Base-by-base conservation (phyloP, 2,888 invertebrate species). In the Drosophila mettleri region DNA sequence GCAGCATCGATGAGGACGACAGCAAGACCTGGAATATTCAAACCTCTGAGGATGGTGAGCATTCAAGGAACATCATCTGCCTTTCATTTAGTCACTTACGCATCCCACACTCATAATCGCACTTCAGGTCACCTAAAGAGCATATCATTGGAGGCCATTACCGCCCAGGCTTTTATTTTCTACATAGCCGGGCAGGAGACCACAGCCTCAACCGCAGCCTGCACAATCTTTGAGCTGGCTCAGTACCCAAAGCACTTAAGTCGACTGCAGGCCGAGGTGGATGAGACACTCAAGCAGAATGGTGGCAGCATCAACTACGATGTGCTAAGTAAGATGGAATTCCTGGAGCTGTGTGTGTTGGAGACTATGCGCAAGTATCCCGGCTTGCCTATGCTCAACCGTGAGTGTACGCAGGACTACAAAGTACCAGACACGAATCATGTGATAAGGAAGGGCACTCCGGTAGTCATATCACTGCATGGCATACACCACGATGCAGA, bases 181-280 rank as follows among this genome's bases (percentile, higher is more conserved):
- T 92, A 92, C 55, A 67, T 92, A 4, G 93, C 93, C 27, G 93
- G 93, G 0, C 92, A 91, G 39, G 93, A 93, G 74, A 92, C 93
- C 0, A 91, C 93, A 0, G 91, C 92, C 0, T 88, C 92, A 0
- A 89, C 92, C 0, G 80, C 92, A 2, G 86, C 92, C 18, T 92
- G 90, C 43, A 89, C 90, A 2, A 69, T 93, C 6, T 92, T 90
- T 60, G 91, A 92, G 65, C 73, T 93, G 4, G 91, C 93, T 0
- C 86, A 91, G 20, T 88, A 93, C 73, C 91, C 90, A 5, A 89
- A 92, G 0, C 69, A 91, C 0, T 89, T 93, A 34, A 67, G 88
- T 20, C 90, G 88, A 29, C 74, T 91, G 0, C 81, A 90, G 48
- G 51, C 77, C 2, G 93, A 93, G 57, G 89, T 93, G 9, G 86